Percentiles rank a stretch among this genome's conserved stretches.
Conservation (phyloP, 2,888 invertebrate genomes). For the Eubasilissa splendida region DNA sequence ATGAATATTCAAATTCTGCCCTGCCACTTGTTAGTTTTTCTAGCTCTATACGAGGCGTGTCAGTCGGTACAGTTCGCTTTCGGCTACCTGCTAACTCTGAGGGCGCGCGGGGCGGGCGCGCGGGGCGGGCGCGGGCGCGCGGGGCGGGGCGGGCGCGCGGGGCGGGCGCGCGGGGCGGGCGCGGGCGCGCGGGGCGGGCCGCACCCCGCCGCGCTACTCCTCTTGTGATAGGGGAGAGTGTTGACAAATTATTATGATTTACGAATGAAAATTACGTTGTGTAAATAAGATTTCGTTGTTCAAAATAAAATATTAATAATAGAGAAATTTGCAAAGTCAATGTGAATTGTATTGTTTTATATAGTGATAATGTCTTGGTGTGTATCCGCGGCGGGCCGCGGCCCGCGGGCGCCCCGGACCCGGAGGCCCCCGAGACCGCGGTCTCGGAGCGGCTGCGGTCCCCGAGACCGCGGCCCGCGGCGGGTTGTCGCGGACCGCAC, state of each 20-base stretch:
- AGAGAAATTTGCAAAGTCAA: constrained; percentile 59
- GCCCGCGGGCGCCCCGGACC: constrained; percentile 18
- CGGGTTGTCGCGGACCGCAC: constrained; percentile 55
- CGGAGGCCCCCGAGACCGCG: too few relatives aligned
- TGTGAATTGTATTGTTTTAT: constrained; percentile 59
- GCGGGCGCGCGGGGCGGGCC: neutral
- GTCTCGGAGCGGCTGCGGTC: neutral
- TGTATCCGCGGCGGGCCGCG: constrained; percentile 52
- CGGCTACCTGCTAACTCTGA: neutral
- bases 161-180: constrained; percentile 8
- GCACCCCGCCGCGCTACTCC: constrained; percentile 52
- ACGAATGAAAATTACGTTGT: constrained; percentile 59
- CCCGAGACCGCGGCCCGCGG: constrained; percentile 6
- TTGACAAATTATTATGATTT: constrained; percentile 54
- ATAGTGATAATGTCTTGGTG: constrained; percentile 59
- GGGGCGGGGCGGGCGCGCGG: neutral
- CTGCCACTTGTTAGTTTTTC: constrained; percentile 57
- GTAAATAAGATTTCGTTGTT: constrained; percentile 64
- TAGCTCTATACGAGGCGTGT: constrained; percentile 53
- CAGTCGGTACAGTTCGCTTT: constrained; percentile 54
- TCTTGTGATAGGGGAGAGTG: constrained; percentile 65
- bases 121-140: constrained; percentile 4
- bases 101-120: constrained; percentile 20
- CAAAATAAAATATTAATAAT: constrained; percentile 57
- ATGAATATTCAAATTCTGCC: constrained; percentile 58